phyloP scores from a whole-genome alignment of 92 coral and sea anemone species.

The Hydrozoanthus gracilis region DNA sequence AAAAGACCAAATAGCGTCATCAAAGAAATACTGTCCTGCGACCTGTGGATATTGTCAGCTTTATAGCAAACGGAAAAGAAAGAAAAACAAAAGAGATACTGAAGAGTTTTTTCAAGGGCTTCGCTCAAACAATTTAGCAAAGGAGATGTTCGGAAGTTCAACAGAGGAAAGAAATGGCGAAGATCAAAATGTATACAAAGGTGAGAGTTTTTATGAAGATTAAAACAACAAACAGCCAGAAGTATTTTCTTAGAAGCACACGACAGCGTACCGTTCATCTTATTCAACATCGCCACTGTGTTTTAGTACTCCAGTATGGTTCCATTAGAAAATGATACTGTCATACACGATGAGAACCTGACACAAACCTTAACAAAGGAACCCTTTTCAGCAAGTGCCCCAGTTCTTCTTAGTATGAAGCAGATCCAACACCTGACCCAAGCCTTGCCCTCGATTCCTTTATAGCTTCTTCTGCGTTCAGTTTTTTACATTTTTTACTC shows the following conservation, averaged over 20 bases:
- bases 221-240: not conserved
- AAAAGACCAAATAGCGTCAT: not conserved
- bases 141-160: not conserved
- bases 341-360: too few species aligned
- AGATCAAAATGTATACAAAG: not conserved
- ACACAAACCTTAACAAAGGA: too few species aligned
- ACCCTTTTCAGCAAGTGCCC: too few species aligned
- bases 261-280: too few species aligned
- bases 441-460: too few species aligned
- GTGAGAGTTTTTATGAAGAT: not conserved
- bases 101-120: not conserved
- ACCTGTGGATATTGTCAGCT: slow-evolving; percentile 22
- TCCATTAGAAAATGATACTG: too few species aligned
- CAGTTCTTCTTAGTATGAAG: too few species aligned
- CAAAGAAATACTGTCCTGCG: slow-evolving; percentile 22
- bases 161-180: not conserved
- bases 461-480: too few species aligned
- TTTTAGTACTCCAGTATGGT: too few species aligned
- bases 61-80: slow-evolving; percentile 1
- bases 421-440: too few species aligned
- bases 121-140: not conserved
- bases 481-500: too few species aligned
- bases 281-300: too few species aligned
- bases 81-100: not conserved
- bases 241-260: not conserved